A percentile compares a stretch with the other conserved stretches of the same genome.
phyloP scores from a whole-genome alignment of 2,113 vertebrate species.

The Acanthisitta chloris region DNA sequence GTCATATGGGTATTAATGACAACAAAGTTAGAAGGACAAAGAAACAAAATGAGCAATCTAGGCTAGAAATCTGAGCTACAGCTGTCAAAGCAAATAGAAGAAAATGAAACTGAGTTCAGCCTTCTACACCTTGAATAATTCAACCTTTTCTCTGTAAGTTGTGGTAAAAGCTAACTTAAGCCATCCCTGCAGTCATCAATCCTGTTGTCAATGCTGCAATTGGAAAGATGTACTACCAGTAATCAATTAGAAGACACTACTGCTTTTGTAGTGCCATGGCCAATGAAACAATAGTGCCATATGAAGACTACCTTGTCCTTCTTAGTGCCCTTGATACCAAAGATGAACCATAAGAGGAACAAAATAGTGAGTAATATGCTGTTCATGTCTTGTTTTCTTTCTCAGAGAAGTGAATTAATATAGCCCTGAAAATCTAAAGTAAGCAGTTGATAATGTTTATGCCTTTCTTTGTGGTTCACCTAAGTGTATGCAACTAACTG shows the following conservation, averaged over 20 bases:
- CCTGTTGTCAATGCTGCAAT: neutral
- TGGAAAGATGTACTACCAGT: conserved; percentile 38
- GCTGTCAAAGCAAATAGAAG: neutral
- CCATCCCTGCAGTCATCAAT: conserved; percentile 15
- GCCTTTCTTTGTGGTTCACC: neutral
- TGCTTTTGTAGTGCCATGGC: conserved; percentile 11
- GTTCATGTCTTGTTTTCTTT: neutral
- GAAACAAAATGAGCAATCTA: neutral
- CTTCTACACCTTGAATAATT: conserved; percentile 11
- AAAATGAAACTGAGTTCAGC: neutral
- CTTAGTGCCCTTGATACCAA: conserved; percentile 1
- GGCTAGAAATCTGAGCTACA: neutral
- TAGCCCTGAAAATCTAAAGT: neutral
- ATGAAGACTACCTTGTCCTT: conserved; percentile 2
- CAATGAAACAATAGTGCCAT: conserved; percentile 21
- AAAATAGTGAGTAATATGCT: neutral
- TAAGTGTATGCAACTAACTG: neutral
- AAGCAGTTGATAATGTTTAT: neutral
- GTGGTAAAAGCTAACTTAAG: conserved; percentile 14
- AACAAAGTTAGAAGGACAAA: neutral
- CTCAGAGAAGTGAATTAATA: neutral
- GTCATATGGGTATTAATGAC: neutral
- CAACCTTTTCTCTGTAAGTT: neutral
- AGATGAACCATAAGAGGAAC: neutral
- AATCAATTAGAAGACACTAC: conserved; percentile 41